These are phyloP conservation scores for Tinea trinotella DNA, from an alignment of 2,888 invertebrate species.

Conservation along the genomic window DNA sequence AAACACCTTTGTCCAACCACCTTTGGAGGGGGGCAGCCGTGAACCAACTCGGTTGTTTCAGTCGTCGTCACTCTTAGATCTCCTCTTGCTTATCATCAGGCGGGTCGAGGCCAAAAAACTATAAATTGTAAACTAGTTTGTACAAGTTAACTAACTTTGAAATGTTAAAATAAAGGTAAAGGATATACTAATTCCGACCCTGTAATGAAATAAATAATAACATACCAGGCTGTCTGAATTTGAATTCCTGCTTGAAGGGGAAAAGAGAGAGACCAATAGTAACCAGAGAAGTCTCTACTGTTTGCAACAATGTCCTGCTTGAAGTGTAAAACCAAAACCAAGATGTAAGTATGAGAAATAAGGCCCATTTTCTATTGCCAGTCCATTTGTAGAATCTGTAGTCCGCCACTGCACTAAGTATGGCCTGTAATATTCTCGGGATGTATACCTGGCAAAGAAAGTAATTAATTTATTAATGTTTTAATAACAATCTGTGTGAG, in stretches of 20 bases:
- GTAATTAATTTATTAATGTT: conserved; percentile 7
- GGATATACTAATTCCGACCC: no score
- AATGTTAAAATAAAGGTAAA: no score
- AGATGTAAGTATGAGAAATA: conserved; percentile 80
- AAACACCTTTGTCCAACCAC: no score
- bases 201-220: no score
- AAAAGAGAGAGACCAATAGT: conserved; percentile 85
- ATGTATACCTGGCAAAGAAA: conserved; percentile 67
- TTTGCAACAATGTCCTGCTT: conserved; percentile 90
- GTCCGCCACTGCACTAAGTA: conserved; percentile 84
- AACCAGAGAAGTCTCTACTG: conserved; percentile 86
- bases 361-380: conserved; percentile 81
- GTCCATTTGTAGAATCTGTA: conserved; percentile 79
- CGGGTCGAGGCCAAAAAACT: no score
- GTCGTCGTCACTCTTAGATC: no score
- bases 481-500: no score
- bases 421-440: conserved; percentile 88
- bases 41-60: no score
- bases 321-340: conserved; percentile 96
- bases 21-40: no score
- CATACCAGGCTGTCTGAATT: conserved; percentile 49
- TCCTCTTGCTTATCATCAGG: no score
- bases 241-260: conserved; percentile 74
- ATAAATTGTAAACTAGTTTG: no score
- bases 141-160: no score